Percentiles rank a stretch among this genome's conserved stretches.
Evolutionary conservation across 2,113 vertebrate genomes (phyloP).

Genomic region (Cynopterus brachyotis): DNA sequence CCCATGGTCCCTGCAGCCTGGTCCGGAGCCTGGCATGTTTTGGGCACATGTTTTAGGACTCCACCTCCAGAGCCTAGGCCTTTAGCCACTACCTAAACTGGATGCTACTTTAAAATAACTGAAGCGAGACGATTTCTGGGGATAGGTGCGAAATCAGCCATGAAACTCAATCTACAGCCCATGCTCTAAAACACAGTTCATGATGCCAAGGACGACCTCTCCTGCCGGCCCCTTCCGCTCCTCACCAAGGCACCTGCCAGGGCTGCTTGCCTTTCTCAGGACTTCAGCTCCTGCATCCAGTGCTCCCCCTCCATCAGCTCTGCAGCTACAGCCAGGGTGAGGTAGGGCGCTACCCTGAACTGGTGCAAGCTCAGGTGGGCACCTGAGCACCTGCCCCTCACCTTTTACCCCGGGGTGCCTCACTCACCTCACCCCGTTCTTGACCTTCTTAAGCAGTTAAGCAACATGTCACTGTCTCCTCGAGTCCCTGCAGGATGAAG

Average conservation of each 20-base stretch:
- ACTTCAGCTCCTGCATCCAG: background rate
- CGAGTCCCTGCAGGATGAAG: background rate
- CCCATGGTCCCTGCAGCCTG: rapidly evolving
- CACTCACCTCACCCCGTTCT: background rate
- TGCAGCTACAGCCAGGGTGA: background rate
- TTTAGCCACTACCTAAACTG: background rate
- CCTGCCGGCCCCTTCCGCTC: background rate
- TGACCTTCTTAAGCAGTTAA: background rate
- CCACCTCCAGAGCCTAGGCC: background rate
- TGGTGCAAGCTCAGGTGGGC: background rate
- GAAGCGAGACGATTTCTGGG: background rate
- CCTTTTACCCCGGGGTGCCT: background rate
- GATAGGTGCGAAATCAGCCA: background rate
- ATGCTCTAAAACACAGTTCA: background rate
- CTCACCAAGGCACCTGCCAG: background rate
- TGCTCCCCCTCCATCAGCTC: background rate
- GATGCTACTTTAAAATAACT: background rate
- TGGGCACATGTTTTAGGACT: background rate
- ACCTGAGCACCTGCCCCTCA: background rate
- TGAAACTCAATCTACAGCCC: background rate
- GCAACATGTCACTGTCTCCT: background rate
- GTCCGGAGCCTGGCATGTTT: background rate
- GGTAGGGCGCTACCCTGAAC: background rate
- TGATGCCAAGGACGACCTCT: background rate
- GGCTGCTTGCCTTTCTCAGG: background rate